Evolutionary conservation across 1,140 invertebrate species (phyloP).

Genomic region (Drosophila fuyamai): DNA sequence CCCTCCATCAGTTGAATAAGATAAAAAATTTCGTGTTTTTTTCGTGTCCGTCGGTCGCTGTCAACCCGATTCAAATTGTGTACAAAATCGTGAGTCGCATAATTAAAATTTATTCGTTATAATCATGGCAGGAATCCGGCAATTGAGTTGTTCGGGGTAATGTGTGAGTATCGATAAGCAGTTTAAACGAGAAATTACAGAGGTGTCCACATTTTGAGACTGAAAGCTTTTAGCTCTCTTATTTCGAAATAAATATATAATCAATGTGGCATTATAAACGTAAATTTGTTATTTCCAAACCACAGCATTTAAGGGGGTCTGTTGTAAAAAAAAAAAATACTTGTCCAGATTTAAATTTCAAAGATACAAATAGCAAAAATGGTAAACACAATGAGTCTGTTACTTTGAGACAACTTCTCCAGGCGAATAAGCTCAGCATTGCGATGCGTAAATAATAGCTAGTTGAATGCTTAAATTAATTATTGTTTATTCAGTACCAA

Average conservation of each 20-base stretch:
- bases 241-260: background rate
- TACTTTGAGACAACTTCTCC: no score
- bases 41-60: constrained; percentile 52
- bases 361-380: no score
- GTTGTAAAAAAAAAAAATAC: no score
- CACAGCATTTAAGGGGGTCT: no score
- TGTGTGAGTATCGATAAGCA: constrained; percentile 8
- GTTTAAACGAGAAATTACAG: constrained; percentile 30
- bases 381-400: no score
- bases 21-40: constrained; percentile 47
- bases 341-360: no score
- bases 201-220: background rate
- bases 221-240: background rate
- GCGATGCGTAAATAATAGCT: constrained; percentile 4
- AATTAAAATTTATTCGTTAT: constrained; percentile 77
- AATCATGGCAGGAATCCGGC: constrained; percentile 63
- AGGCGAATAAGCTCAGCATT: background rate
- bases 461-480: constrained; percentile 22
- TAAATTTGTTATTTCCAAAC: background rate
- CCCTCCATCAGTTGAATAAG: constrained; percentile 32
- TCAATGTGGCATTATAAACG: background rate
- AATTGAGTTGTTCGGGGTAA: constrained; percentile 62
- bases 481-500: constrained; percentile 36
- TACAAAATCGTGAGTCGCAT: constrained; percentile 79
- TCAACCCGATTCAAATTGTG: constrained; percentile 83